phyloP scores from a whole-genome alignment of 2,797 vertebrate species.

The Ibycter americanus region DNA sequence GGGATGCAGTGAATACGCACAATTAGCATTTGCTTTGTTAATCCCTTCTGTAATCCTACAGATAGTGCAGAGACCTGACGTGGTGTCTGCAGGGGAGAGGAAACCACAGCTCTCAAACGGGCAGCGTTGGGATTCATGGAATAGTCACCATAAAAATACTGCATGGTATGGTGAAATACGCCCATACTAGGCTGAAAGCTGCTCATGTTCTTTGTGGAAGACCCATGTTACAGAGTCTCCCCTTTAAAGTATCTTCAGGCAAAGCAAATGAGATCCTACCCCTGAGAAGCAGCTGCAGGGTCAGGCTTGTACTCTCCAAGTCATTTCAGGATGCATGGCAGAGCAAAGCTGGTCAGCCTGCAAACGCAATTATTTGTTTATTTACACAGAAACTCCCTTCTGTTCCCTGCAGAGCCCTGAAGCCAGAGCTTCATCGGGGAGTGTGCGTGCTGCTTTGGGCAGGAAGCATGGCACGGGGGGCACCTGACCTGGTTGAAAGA shows the following conservation, averaged over 20 bases:
- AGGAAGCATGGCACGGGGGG: conserved; percentile 44
- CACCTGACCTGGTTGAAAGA: conserved; percentile 52
- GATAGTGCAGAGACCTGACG: background rate
- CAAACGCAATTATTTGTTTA: background rate
- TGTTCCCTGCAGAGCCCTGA: background rate
- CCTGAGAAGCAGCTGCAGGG: background rate
- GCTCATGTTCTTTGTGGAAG: background rate
- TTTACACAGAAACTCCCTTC: background rate
- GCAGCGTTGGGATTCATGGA: background rate
- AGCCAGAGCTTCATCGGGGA: background rate
- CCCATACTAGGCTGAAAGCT: background rate
- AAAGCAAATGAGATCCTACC: background rate
- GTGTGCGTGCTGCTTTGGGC: conserved; percentile 46
- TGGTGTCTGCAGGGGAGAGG: background rate
- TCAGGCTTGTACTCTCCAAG: background rate
- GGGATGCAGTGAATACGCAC: background rate
- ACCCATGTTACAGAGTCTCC: background rate
- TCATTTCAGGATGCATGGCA: background rate
- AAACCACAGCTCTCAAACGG: background rate
- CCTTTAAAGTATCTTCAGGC: background rate
- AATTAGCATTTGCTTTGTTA: background rate
- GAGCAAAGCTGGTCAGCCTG: background rate
- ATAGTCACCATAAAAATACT: background rate
- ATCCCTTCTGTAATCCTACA: background rate
- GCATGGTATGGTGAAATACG: background rate